These are phyloP conservation scores for Archaeoteleia sp. DNA, from an alignment of 2,888 invertebrate genomes.

Conservation along the genomic window DNA sequence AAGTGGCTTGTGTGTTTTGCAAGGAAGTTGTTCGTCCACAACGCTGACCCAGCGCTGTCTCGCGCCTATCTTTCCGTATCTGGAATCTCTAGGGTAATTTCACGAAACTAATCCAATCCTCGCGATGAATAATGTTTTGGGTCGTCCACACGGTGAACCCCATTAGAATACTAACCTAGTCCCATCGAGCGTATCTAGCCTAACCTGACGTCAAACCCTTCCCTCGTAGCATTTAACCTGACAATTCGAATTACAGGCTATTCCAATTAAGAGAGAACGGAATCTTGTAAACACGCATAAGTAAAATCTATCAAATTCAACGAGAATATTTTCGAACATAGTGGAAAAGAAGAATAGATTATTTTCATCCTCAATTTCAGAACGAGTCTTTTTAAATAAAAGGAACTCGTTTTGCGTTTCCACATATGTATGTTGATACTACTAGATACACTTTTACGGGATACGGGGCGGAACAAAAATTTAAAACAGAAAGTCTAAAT, in stretches of 20 bases:
- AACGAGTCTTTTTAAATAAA: too few relatives aligned
- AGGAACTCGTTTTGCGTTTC: too few relatives aligned
- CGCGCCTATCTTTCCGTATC: conserved; percentile 45
- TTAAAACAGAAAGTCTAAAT: too few relatives aligned
- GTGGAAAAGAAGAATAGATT: too few relatives aligned
- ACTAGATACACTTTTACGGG: too few relatives aligned
- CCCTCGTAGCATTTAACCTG: conserved; percentile 33
- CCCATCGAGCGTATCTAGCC: conserved; percentile 39
- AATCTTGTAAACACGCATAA: too few relatives aligned
- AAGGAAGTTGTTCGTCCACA: conserved; percentile 35
- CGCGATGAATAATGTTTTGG: conserved; percentile 62
- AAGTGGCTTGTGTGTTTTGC: conserved; percentile 42
- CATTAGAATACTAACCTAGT: conserved; percentile 54
- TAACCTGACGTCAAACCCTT: conserved; percentile 36
- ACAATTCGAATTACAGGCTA: conserved; percentile 44
- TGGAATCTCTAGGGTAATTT: conserved; percentile 60
- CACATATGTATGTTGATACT: too few relatives aligned
- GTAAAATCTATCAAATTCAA: too few relatives aligned
- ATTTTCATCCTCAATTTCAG: too few relatives aligned
- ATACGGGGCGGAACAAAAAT: too few relatives aligned
- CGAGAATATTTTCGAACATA: too few relatives aligned
- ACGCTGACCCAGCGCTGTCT: conserved; percentile 50
- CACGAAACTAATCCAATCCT: conserved; percentile 62
- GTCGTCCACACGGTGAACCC: conserved; percentile 53
- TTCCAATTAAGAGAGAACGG: conserved; percentile 34